phyloP scores from a whole-genome alignment of 2,888 invertebrate species.

The Omphaloscelis lunosa region DNA sequence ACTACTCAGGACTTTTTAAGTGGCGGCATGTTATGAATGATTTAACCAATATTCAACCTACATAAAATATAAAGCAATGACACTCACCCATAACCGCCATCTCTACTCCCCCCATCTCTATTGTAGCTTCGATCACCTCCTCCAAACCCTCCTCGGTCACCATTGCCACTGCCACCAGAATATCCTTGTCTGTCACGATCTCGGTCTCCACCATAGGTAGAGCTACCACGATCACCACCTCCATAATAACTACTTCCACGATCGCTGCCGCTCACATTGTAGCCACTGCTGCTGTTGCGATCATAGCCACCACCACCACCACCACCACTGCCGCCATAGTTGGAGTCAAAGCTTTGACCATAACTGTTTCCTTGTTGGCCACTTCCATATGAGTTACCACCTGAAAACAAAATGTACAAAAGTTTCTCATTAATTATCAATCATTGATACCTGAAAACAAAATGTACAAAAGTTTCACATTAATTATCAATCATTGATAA shows the following conservation, averaged over 20 bases:
- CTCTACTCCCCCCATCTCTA: slow-evolving; percentile 91
- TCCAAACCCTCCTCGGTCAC: slow-evolving; percentile 86
- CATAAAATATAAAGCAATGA: slow-evolving; percentile 43
- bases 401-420: slow-evolving; percentile 60
- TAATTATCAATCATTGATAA: neutral
- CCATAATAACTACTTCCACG: slow-evolving; percentile 79
- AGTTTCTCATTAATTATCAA: neutral
- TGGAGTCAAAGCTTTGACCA: slow-evolving; percentile 81
- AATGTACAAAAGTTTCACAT: neutral
- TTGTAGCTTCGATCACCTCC: slow-evolving; percentile 88
- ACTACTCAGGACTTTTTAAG: neutral
- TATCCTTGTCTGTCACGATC: slow-evolving; percentile 83
- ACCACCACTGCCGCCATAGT: slow-evolving; percentile 76
- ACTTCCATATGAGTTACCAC: slow-evolving; percentile 79
- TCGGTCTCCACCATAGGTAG: slow-evolving; percentile 83
- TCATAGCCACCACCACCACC: slow-evolving; percentile 70
- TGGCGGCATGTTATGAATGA: slow-evolving; percentile 1
- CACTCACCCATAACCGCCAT: slow-evolving; percentile 91
- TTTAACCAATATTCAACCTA: slow-evolving; percentile 22
- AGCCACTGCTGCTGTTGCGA: slow-evolving; percentile 68
- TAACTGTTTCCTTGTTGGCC: slow-evolving; percentile 80
- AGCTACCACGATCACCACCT: slow-evolving; percentile 81
- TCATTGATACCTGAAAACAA: no score
- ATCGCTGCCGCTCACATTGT: slow-evolving; percentile 73
- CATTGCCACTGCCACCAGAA: slow-evolving; percentile 75